Evolutionary conservation across 37 sponge, comb jelly and placozoan genomes (phyloP), one percentile per base, ranked within the genome.

Genomic region (Bolinopsis microptera): DNA sequence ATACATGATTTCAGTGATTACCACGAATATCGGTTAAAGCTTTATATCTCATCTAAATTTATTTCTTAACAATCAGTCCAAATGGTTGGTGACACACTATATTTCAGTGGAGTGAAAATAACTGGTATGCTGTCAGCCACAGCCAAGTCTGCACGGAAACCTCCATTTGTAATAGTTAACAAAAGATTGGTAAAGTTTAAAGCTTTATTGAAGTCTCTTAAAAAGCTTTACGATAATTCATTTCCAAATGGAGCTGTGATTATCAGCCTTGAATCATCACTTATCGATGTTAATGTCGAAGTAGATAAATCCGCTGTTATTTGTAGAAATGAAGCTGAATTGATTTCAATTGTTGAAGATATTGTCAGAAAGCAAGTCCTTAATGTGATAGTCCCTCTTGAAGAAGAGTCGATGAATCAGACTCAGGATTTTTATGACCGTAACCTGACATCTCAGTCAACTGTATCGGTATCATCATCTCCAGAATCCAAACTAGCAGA

Each of bases 291-390:
- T 8, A 86, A 86, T 41, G 90, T 86, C 25, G 90, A 86, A 34
- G 90, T 86, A 24, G 90, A 86, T 40, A 86, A 86, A 40, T 86
- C 90, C 2, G 61, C 61, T 39, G 90, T 86, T 27, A 77, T 77
- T 22, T 77, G 80, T 35, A 77, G 32, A 32, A 32, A 32, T 34
- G 80, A 77, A 18, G 80, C 80, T 35, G 36, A 77, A 22, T 77
- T 77, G 35, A 13, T 77, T 13, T 28, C 80, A 8, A 28, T 77
- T 16, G 32, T 77, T 35, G 80, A 77, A 34, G 21, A 77, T 1
- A 32, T 77, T 9, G 32, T 77, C 36, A 34, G 21, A 0, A 32
- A 77, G 35, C 80, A 77, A 77, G 80, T 77, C 0, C 37, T 77
- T 32, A 48, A 48, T 13, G 74, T 70, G n/a, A 32, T 36, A 77